Base-by-base conservation (phyloP, 2,888 invertebrate species). In the Kuschelorhynchus macadamiae region DNA sequence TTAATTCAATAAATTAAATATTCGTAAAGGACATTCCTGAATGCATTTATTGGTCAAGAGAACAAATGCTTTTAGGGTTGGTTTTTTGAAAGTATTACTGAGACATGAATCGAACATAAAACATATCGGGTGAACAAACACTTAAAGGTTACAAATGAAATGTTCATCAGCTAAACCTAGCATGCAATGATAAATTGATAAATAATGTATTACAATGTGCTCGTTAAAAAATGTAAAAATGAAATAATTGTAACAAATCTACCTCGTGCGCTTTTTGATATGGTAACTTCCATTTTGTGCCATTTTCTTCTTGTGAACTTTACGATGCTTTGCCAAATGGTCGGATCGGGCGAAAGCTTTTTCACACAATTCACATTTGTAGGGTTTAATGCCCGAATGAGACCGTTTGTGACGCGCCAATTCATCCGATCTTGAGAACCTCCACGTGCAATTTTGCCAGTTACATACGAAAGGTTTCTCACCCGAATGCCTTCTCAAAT, bases 341-440 rank as follows among this genome's bases (percentile, higher is more conserved):
- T 98, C 97, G 21, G 96, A 96, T 20, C 97, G 88, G 0, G 96
- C 94, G 83, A 98, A 98, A 70, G 91, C 88, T 83, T 97, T 97
- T 50, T 91, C 88, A 82, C 97, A 98, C 76, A 94, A 88, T 64
- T 88, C 87, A 83, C 97, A 98, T 65, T 91, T 89, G 83, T 97
- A 97, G 0, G 97, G 97, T 82, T 97, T 97, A 70, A 96, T 89
- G 0, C 97, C 97, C 0, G 96, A 96, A 84, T 97, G 97, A n/a
- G 96, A 96, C 71, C 97, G 88, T 57, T 93, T 90, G 82, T 97
- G 97, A 16, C 97, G 88, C 1, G 96, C 95, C 72, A 97, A 84
- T 83, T 97, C 97, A 81, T 97, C 97, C 0, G 97, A 97, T 63
- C 97, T 88, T 14, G 96, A 96, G 85, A 97, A 97, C 74, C 92